phyloP scores from a whole-genome alignment of 2,888 invertebrate species.

The Protophormia terraenovae region DNA sequence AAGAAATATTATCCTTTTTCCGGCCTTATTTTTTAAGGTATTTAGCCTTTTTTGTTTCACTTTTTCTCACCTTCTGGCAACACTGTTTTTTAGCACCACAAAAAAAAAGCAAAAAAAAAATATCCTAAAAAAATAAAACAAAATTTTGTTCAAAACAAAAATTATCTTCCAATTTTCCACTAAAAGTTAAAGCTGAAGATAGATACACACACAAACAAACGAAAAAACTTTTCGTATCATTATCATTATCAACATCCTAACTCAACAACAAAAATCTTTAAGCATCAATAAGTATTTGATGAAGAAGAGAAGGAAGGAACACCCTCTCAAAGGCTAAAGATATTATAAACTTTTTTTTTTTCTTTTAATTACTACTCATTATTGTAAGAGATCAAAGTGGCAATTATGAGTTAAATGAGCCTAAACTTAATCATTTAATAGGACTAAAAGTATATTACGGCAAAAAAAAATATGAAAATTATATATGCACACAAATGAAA shows the following conservation, averaged over 20 bases:
- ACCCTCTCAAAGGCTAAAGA: constrained; percentile 20
- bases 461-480: not conserved
- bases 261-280: constrained; percentile 24
- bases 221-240: constrained; percentile 43
- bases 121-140: too few species aligned
- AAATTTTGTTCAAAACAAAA: not conserved
- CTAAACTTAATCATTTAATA: constrained; percentile 62
- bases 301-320: not conserved
- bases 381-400: constrained; percentile 65
- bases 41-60: too few species aligned
- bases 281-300: not conserved
- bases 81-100: too few species aligned
- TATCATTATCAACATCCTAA: constrained; percentile 7
- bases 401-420: constrained; percentile 67
- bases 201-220: not conserved
- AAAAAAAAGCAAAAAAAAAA: too few species aligned
- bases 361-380: constrained; percentile 58
- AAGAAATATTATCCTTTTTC: too few species aligned
- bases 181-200: not conserved
- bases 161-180: constrained; percentile 16
- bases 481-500: too few species aligned
- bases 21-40: too few species aligned
- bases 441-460: constrained; percentile 40
- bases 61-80: too few species aligned
- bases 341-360: constrained; percentile 45